Evolutionary conservation across 1,140 invertebrate species (phyloP), one percentile per base, ranked within the genome.

Genomic region (Drosophila kepulauana): DNA sequence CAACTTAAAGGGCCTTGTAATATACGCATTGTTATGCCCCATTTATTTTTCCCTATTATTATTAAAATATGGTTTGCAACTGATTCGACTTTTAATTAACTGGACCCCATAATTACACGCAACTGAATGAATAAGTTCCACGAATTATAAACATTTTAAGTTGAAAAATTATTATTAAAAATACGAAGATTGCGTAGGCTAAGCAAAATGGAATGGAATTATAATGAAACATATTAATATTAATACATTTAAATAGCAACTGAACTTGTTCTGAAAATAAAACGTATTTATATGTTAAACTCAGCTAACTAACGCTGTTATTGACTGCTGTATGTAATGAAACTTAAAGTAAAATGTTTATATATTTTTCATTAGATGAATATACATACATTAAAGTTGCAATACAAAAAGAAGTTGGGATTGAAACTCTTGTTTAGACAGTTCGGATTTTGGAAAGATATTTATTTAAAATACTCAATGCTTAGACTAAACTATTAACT

Each of bases 381-480:
- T 28, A 49, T 49, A 3, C 20, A 3, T 25, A 49, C 48, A 49
- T 49, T 49, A 49, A 54, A 33, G 51, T 54, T 54, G 13, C n/a
- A 16, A 25, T 52, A 52, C 30, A 25, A 11, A 52, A 28, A 54
- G 10, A 35, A 8, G 5, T 13, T 15, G 15, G 15, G n/a, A 48
- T 7, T 15, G 10, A 25, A 6, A 38, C 5, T 56, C 13, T 38
- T 38, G 13, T 1, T 7, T 59, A 10, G n/a, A 30, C 35, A 46
- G 20, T 46, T 30, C 1, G 15, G n/a, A 43, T 63, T 2, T 35
- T 48, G 38, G n/a, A 28, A 13, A 52, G 59, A 28, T 46, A 49
- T 72, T 66, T 73, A 61, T 74, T 73, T 59, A 46, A 54, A 61
- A 33, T 68, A 68, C 33, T 20, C 30, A 56, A 68, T 68, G 46